These are phyloP conservation scores for Zaprionus africanus DNA, from an alignment of 1,140 invertebrate genomes.

Conservation along the genomic window DNA sequence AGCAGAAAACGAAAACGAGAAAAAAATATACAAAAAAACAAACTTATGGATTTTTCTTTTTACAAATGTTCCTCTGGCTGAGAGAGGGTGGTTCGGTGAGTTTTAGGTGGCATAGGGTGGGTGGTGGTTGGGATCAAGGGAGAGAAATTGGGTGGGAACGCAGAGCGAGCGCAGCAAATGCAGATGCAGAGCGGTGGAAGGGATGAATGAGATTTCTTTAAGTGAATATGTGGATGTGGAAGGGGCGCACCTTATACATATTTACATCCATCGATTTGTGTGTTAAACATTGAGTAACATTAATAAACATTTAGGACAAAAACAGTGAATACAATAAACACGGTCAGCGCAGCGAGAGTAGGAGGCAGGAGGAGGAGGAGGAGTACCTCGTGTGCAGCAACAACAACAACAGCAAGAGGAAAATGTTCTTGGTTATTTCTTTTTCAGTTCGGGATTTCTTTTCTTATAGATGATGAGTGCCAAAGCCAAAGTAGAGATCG, in stretches of 20 bases:
- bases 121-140: slow-evolving; percentile 38
- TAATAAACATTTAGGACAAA: slow-evolving; percentile 4
- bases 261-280: not conserved
- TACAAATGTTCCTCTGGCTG: slow-evolving; percentile 53
- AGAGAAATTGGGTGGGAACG: slow-evolving; percentile 16
- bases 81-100: slow-evolving; percentile 27
- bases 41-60: slow-evolving; percentile 73
- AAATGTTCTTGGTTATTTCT: slow-evolving; percentile 2
- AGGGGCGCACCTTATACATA: not conserved
- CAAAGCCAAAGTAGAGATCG: slow-evolving; percentile 1
- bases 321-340: not conserved
- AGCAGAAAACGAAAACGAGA: slow-evolving; percentile 66
- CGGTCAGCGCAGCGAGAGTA: not conserved
- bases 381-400: not conserved
- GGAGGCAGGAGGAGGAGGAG: not conserved
- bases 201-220: slow-evolving; percentile 10
- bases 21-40: slow-evolving; percentile 69
- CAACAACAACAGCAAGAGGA: not conserved
- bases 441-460: not conserved
- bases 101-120: slow-evolving; percentile 4
- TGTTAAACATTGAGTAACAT: not conserved
- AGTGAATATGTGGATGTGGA: slow-evolving; percentile 17
- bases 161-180: slow-evolving; percentile 49
- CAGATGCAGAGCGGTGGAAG: slow-evolving; percentile 40
- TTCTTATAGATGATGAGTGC: slow-evolving; percentile 1